A percentile compares a stretch with the other conserved stretches of the same genome.
phyloP scores from a whole-genome alignment of 2,113 vertebrate species.

The Petromus typicus region DNA sequence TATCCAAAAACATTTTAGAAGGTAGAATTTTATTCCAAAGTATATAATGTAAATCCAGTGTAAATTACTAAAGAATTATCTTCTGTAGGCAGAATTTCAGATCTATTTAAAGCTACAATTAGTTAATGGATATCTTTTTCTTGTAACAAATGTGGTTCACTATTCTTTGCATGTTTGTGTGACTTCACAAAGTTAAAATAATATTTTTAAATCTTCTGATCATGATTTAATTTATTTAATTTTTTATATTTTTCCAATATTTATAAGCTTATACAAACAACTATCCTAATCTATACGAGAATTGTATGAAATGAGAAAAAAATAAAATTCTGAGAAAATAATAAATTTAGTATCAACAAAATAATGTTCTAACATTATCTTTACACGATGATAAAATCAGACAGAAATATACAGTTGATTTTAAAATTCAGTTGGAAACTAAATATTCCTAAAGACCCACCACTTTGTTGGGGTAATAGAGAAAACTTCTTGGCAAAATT shows the following conservation, averaged over 20 bases:
- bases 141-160: neutral
- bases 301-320: neutral
- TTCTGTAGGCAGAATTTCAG: neutral
- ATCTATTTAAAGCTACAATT: neutral
- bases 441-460: neutral
- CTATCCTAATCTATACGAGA: too few species aligned
- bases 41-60: neutral
- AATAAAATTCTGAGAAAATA: neutral
- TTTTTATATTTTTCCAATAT: neutral
- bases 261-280: neutral
- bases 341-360: neutral
- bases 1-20: neutral
- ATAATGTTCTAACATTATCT: neutral
- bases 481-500: neutral
- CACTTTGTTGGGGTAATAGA: neutral
- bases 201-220: neutral
- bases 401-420: neutral
- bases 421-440: neutral
- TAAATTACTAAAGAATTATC: neutral
- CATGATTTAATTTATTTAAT: neutral
- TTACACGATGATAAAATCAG: neutral
- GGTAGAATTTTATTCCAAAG: neutral
- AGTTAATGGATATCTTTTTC: neutral
- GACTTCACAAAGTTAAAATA: neutral
- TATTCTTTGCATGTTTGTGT: neutral